These are phyloP conservation scores for Aurelia sp. DNA, from an alignment of 30 jellyfish, hydroid and myxozoan species.

Conservation along the genomic window DNA sequence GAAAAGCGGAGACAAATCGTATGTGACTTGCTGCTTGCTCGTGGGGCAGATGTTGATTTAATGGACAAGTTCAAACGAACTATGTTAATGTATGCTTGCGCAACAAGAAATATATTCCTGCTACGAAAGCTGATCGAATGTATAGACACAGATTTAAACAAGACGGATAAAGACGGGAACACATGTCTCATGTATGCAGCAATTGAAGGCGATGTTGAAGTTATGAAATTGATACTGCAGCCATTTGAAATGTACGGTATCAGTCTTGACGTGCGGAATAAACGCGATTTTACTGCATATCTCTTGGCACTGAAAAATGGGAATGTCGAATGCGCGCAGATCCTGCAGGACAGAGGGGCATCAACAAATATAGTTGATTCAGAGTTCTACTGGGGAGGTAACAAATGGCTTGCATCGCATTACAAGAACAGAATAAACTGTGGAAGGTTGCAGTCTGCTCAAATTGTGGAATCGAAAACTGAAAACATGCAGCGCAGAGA, in stretches of 20 bases:
- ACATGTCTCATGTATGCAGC: constrained; percentile 79
- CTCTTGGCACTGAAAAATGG: constrained; percentile 61
- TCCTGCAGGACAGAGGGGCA: constrained; percentile 54
- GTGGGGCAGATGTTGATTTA: constrained; percentile 42
- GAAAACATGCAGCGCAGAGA: neutral
- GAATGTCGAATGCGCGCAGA: constrained; percentile 50
- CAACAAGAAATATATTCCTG: constrained; percentile 51
- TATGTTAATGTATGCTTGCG: constrained; percentile 67
- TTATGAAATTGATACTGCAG: constrained; percentile 16
- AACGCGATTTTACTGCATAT: constrained; percentile 61
- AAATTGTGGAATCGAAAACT: constrained; percentile 7
- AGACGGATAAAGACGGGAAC: constrained; percentile 44
- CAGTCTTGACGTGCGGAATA: constrained; percentile 49
- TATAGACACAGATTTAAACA: constrained; percentile 48
- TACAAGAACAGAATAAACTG: constrained; percentile 7
- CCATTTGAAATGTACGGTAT: constrained; percentile 35
- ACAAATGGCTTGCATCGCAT: constrained; percentile 46
- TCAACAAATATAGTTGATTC: constrained; percentile 31
- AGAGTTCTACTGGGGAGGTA: constrained; percentile 44
- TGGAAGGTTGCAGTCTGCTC: constrained; percentile 28
- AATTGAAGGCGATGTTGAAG: constrained; percentile 43
- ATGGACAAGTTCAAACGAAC: constrained; percentile 42
- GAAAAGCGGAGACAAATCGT: constrained; percentile 36
- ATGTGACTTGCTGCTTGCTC: constrained; percentile 49
- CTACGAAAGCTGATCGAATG: constrained; percentile 20